These are phyloP conservation scores for Danaus chrysippus DNA, from an alignment of 2,888 invertebrate genomes.

Conservation along the genomic window DNA sequence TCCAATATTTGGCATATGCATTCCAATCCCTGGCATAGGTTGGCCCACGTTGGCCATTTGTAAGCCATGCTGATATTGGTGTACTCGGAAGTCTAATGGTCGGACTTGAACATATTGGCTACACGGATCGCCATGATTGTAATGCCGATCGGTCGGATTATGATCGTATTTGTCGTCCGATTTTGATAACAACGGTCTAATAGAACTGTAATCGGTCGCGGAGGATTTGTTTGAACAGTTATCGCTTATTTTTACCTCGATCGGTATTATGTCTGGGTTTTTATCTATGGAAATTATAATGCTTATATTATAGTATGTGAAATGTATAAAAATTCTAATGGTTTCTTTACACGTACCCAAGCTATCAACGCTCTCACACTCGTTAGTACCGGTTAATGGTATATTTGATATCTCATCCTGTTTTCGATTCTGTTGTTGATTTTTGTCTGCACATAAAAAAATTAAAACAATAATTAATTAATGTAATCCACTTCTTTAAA, in stretches of 20 bases:
- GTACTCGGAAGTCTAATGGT: constrained; percentile 58
- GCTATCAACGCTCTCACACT: constrained; percentile 72
- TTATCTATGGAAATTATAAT: constrained; percentile 55
- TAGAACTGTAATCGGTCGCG: constrained; percentile 67
- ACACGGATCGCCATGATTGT: constrained; percentile 62
- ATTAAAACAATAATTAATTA: not conserved
- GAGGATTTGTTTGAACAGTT: constrained; percentile 71
- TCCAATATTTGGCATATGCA: constrained; percentile 25
- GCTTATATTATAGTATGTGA: not conserved
- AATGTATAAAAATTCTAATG: not conserved
- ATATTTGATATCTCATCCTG: constrained; percentile 71
- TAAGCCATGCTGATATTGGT: constrained; percentile 34
- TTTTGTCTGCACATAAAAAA: constrained; percentile 47
- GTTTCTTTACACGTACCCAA: constrained; percentile 50
- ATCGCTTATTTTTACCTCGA: constrained; percentile 72
- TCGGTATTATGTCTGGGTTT: constrained; percentile 73
- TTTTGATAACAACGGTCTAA: constrained; percentile 64
- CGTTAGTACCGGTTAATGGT: constrained; percentile 67
- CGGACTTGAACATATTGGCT: constrained; percentile 67
- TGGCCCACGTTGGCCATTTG: constrained; percentile 56
- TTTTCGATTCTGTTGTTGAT: constrained; percentile 61
- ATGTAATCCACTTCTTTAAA: too few relatives aligned
- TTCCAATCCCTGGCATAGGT: constrained; percentile 50
- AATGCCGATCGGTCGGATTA: constrained; percentile 53
- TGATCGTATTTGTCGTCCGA: constrained; percentile 64